Evolutionary conservation across 2,113 vertebrate genomes (phyloP), one percentile per base, ranked within the genome.

Genomic region (Trichechus manatus): DNA sequence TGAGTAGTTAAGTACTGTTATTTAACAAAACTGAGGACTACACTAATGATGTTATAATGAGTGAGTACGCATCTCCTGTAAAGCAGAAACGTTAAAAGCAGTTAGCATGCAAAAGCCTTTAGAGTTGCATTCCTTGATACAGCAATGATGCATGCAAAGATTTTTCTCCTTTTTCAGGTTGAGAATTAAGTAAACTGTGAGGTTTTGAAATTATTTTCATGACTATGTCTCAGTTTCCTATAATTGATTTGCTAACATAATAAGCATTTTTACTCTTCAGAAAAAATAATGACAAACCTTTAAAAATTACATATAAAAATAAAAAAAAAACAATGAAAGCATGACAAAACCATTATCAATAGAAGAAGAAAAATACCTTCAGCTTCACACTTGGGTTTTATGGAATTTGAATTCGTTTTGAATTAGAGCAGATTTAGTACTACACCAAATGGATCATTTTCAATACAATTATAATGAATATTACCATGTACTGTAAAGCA

Each of bases 381-480:
- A 87, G n/a, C 78, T 66, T 96, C 0, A 0, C 64, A 94, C 78
- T 79, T 96, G 88, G 3, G 59, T 91, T 95, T 98, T 96, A 93
- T 90, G 42, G 66, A 94, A 23, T 89, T 97, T 89, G 31, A 97
- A 95, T 95, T 92, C 0, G 44, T 94, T 98, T 94, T 97, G 4
- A 98, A 97, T 97, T 90, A 96, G 36, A 98, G 83, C 22, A 93
- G 83, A 97, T 98, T 96, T 96, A 97, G 74, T 95, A 84, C 64
- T 93, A 29, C 70, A 84, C 42, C 91, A 91, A 98, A 97, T 91
- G 83, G 59, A 89, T 91, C 78, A 17, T 87, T 97, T 93, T 96
- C 91, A 82, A 95, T 96, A 93, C 91, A 97, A 96, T 98, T 82
- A 66, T 97, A 96, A 97, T 96, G 95, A 98, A 87, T 33, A 93